Evolutionary conservation across 2,888 invertebrate genomes (phyloP).

Genomic region (Ariolimax columbianus): DNA sequence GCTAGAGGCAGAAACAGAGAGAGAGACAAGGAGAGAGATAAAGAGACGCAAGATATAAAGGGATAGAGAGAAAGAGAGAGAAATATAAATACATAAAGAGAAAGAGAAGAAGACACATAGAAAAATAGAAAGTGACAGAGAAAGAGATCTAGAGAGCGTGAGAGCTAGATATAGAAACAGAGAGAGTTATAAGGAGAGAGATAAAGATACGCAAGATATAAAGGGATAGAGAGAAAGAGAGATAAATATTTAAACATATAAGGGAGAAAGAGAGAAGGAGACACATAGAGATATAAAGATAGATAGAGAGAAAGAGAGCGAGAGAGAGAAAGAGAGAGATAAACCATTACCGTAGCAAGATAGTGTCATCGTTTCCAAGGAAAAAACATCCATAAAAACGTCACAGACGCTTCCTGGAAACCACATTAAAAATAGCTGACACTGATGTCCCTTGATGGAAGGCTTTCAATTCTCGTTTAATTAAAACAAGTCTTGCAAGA

Average conservation of each 20-base stretch:
- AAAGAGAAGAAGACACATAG: not conserved
- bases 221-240: not conserved
- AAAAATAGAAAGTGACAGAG: not conserved
- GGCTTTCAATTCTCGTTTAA: too few relatives aligned
- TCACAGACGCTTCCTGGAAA: too few relatives aligned
- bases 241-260: too few relatives aligned
- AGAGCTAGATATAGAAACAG: not conserved
- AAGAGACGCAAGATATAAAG: not conserved
- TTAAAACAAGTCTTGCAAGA: too few relatives aligned
- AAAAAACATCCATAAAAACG: too few relatives aligned
- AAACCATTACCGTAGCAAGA: too few relatives aligned
- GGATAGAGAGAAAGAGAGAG: not conserved
- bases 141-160: not conserved
- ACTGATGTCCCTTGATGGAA: too few relatives aligned
- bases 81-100: not conserved
- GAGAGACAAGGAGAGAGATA: too few relatives aligned
- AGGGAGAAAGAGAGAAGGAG: not conserved
- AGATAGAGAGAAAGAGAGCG: not conserved
- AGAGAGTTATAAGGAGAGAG: not conserved
- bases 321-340: not conserved
- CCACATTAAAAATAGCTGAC: too few relatives aligned
- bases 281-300: not conserved
- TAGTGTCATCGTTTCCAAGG: too few relatives aligned
- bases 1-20: not conserved
- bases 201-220: not conserved